These are phyloP conservation scores for Anser cygnoides DNA, from an alignment of 2,113 vertebrate genomes.

Conservation along the genomic window DNA sequence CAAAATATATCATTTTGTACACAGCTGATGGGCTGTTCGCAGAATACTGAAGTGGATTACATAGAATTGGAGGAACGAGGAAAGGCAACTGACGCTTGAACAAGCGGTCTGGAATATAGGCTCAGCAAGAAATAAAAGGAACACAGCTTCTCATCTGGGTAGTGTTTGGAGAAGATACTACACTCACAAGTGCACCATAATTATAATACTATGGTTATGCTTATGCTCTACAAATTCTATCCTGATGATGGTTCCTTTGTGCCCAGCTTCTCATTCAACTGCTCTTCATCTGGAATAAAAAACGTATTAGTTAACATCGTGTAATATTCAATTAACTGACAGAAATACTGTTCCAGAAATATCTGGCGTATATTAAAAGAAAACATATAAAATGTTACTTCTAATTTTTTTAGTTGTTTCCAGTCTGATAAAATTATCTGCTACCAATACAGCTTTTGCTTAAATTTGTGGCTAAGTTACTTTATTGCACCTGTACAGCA, in stretches of 20 bases:
- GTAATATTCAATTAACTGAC: neutral
- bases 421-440: neutral
- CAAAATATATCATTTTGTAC: neutral
- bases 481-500: neutral
- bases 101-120: neutral
- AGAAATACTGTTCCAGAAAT: neutral
- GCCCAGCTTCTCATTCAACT: conserved; percentile 12
- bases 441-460: neutral
- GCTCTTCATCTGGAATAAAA: conserved; percentile 33
- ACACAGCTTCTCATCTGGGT: neutral
- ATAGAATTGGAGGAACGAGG: neutral
- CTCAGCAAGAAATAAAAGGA: accelerated
- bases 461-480: no score
- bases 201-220: neutral
- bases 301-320: neutral
- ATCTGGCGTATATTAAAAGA: neutral
- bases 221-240: conserved; percentile 20
- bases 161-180: neutral
- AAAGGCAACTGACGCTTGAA: neutral
- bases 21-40: neutral
- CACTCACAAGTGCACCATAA: neutral
- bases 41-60: neutral
- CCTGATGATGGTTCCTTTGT: neutral
- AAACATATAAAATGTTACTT: neutral
- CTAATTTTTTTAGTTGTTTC: neutral